Evolutionary conservation across 2,797 vertebrate genomes (phyloP), one percentile per base, ranked within the genome.

Genomic region (Esox lucius): DNA sequence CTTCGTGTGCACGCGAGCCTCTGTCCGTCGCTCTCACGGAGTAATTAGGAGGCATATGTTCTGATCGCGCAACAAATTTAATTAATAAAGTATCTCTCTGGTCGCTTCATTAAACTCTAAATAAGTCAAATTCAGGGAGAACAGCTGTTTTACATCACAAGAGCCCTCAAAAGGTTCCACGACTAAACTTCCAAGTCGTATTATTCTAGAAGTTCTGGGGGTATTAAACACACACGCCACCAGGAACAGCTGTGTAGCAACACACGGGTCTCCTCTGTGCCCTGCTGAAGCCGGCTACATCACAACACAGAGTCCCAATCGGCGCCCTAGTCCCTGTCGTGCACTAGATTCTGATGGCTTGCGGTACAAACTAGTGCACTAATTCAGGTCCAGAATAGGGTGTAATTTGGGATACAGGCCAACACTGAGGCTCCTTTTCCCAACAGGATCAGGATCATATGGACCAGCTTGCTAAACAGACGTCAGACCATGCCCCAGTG

Each of bases 391-490:
- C 3, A 39, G 35, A 39, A 39, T 39, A 39, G 35, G 35, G 35
- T 39, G 35, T 39, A 3, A 39, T 39, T 39, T 39, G 35, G 3
- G 35, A 39, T 7, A 35, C 35, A 35, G 35, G 39, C 35, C 35
- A 39, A 39, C 35, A 39, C 3, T 3, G 7, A 39, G 3, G 7
- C 35, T 39, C 35, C 35, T 39, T 39, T 39, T 39, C 35, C 35
- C 35, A 39, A 39, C 7, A 7, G 35, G 35, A 39, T 39, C 35
- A 3, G 35, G 83, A 90, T 65, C 92, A 91, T 90, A 91, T 93
- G 91, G 81, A 74, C 77, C 62, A 83, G 70, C 85, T 87, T 85
- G 77, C 49, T 68, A 70, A 91, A 91, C 91, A 93, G 87, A 90
- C 92, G 92, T 80, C 90, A 71, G 4, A 28, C 70, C 80, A 72